Percentiles rank a stretch among this genome's conserved stretches.
phyloP scores from a whole-genome alignment of 2,888 invertebrate genomes.

The Syritta pipiens region DNA sequence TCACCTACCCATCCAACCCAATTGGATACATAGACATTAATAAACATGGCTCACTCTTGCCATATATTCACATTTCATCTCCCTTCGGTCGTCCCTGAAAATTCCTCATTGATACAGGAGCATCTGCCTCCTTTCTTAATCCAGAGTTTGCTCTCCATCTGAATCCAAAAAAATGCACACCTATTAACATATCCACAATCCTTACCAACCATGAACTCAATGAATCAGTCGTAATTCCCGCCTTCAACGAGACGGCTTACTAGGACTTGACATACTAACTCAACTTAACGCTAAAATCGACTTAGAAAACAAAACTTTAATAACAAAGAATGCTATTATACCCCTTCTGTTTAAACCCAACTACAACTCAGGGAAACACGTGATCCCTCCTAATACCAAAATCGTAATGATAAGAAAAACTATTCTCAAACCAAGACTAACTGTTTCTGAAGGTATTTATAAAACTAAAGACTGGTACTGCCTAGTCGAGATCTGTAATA shows the following conservation, averaged over 20 bases:
- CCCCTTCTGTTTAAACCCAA: not conserved
- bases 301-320: not conserved
- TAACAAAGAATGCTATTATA: not conserved
- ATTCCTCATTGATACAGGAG: not conserved
- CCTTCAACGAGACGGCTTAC: not conserved
- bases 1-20: not conserved
- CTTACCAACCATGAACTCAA: constrained; percentile 17
- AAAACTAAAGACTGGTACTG: constrained; percentile 27
- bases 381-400: not conserved
- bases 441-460: constrained; percentile 19
- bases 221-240: constrained; percentile 4
- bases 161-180: not conserved
- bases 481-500: constrained; percentile 6
- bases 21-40: not conserved
- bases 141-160: not conserved
- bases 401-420: not conserved
- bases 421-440: constrained; percentile 4
- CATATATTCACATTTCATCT: not conserved
- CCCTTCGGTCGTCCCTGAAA: not conserved
- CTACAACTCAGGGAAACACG: not conserved
- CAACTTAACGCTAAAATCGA: not conserved
- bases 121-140: constrained; percentile 6
- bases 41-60: constrained; percentile 12
- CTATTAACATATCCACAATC: constrained; percentile 5
- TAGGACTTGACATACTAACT: not conserved